phyloP scores from a whole-genome alignment of 2,888 invertebrate species.

The Euproctis similis region DNA sequence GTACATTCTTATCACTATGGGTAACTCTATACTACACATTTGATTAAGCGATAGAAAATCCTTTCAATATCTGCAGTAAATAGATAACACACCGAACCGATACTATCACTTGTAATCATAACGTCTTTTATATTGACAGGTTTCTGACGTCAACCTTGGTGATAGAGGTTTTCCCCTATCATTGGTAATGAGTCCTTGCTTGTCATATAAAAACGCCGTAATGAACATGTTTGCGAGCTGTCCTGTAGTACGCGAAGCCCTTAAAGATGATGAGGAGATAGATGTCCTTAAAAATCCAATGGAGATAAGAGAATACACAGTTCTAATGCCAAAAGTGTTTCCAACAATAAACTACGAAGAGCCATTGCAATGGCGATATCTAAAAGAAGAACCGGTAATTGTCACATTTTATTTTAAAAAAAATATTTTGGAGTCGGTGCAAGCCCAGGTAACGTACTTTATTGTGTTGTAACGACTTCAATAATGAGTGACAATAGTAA shows the following conservation, averaged over 20 bases:
- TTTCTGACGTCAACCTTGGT: conserved; percentile 33
- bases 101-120: too few relatives aligned
- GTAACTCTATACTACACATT: too few relatives aligned
- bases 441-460: too few relatives aligned
- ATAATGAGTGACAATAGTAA: too few relatives aligned
- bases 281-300: conserved; percentile 44
- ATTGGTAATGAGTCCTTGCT: conserved; percentile 48
- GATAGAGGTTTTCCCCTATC: conserved; percentile 62
- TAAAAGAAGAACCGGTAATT: conserved; percentile 52
- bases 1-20: too few relatives aligned
- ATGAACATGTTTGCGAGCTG: conserved; percentile 41
- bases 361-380: conserved; percentile 49
- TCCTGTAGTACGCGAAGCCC: conserved; percentile 33
- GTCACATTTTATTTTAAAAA: too few relatives aligned
- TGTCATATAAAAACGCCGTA: conserved; percentile 44
- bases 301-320: conserved; percentile 47
- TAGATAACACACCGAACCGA: too few relatives aligned
- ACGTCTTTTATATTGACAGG: too few relatives aligned
- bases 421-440: too few relatives aligned
- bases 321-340: conserved; percentile 50
- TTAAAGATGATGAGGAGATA: conserved; percentile 34
- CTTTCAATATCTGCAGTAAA: too few relatives aligned
- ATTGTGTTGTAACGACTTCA: too few relatives aligned
- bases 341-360: conserved; percentile 45
- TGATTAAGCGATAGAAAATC: too few relatives aligned